Base-by-base conservation (phyloP, 2,888 invertebrate genomes). In the Cordilura impudica region DNA sequence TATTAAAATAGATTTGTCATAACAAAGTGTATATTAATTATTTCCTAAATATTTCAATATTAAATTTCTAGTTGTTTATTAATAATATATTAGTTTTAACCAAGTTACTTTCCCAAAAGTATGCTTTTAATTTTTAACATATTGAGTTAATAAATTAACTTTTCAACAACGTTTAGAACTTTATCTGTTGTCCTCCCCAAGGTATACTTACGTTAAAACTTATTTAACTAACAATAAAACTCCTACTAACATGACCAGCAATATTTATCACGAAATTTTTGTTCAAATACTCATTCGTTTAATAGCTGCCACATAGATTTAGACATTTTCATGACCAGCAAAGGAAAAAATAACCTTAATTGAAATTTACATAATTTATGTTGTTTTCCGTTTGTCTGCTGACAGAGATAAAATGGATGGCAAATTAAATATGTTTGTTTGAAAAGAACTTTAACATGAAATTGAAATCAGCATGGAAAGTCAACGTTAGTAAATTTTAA, bases 351-450 rank as follows among this genome's bases (percentile, higher is more conserved):
- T 7, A 26, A 39, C 14, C 35, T 61, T 70, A 81, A 66, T 81
- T 77, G 61, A 77, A 70, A 58, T 58, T 66, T 77, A 26, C 71
- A 71, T 77, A 77, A 71, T 77, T 66, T 53, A 71, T 76, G 58
- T 45, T 56, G 16, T 49, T 63, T 76, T 45, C 45, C 31, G 31
- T 16, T 39, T 39, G 8, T 39, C 10, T 10, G n/a, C 29, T 12
- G 14, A 4, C 16, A 47, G 1, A 26, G 18, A 35, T 26, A 39
- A n/a, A 14, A 35, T 10, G 18, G 16, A 14, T 8, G 21, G n/a
- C 26, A 23, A 47, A 39, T n/a, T 12, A 35, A 35, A 35, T 12
- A 12, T 35, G 6, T 35, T 26, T 26, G n/a, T n/a, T n/a, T n/a
- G n/a, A 35, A 35, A 35, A 35, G 1, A 29, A 29, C n/a, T n/a